Base-by-base conservation (phyloP, 2,797 vertebrate genomes). In the Xerus rutilus region DNA sequence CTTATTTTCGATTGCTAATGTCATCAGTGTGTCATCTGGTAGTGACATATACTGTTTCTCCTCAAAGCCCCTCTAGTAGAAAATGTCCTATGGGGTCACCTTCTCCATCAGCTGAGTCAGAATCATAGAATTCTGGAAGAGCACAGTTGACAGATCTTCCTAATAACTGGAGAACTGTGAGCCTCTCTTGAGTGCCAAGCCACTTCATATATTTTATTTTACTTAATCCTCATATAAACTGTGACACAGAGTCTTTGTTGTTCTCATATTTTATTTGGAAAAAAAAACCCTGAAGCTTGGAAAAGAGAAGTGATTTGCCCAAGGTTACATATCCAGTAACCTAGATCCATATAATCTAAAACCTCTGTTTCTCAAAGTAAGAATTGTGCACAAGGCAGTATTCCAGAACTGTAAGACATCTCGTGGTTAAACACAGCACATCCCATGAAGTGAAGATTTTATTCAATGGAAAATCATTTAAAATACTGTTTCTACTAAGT, bases 1-100 rank as follows among this genome's bases (percentile, higher is more conserved):
- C 57, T 94, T 54, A 43, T 78, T 88, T 78, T 77, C 85, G 20
- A n/a, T 72, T 52, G 86, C 45, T 49, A 76, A 86, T 93, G 89
- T 91, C 93, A 95, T 74, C 20, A 17, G 72, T 64, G 67, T 94
- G 72, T 94, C 94, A 93, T 59, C 87, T 21, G 2, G n/a, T 67
- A 88, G 78, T 76, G 90, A 95, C 62, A 47, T 82, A 32, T 2
- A 64, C 54, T 72, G 4, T 59, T 62, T 77, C 77, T 78, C 76
- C 73, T 92, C 77, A 69, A 88, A 97, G 90, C 43, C 88, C 93
- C 87, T 83, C 70, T 74, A 25, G 90, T 83, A 72, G 93, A 82
- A 94, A 94, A 91, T 64, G 86, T 96, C 64, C 93, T 73, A n/a
- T 17, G 49, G 49, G 81, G 82, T 94, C 81, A 96, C 45, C 86